A percentile compares a stretch with the other conserved stretches of the same genome.
Conservation (phyloP, 2,113 vertebrate genomes). For the Callionymus lyra region DNA sequence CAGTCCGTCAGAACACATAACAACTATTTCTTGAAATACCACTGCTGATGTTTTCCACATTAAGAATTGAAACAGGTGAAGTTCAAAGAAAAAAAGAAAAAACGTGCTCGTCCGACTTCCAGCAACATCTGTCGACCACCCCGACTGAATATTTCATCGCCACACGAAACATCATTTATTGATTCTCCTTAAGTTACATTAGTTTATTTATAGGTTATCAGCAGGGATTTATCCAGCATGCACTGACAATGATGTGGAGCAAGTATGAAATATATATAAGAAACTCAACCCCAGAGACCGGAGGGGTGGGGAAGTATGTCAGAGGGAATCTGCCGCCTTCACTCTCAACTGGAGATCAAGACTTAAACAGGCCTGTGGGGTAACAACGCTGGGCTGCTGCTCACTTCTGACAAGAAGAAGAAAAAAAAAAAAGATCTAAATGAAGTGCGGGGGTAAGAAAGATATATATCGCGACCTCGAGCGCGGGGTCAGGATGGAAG, state of each 20-base stretch:
- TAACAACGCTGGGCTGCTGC: constrained; percentile 19
- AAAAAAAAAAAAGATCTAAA: constrained; percentile 21
- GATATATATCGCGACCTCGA: constrained; percentile 24
- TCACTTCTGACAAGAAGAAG: constrained; percentile 30
- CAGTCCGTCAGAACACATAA: constrained; percentile 16
- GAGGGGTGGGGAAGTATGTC: constrained; percentile 42
- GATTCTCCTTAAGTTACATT: constrained; percentile 55
- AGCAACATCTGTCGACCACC: constrained; percentile 20
- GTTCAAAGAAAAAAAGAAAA: constrained; percentile 4
- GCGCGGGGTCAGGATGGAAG: constrained; percentile 48
- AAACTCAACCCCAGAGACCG: constrained; percentile 40
- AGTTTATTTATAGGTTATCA: constrained; percentile 62
- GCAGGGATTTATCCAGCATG: constrained; percentile 39
- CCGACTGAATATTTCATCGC: constrained; percentile 51
- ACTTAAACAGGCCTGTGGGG: constrained; percentile 51
- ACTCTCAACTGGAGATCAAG: constrained; percentile 16
- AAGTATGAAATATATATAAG: constrained; percentile 62
- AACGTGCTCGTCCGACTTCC: constrained; percentile 9
- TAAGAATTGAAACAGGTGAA: constrained; percentile 1
- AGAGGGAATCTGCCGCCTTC: constrained; percentile 40
- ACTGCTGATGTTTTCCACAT: constrained; percentile 9
- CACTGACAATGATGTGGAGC: constrained; percentile 45
- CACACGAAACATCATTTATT: constrained; percentile 59
- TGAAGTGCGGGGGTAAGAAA: constrained; percentile 8
- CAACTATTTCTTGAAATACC: constrained; percentile 2